Base-by-base conservation (phyloP, 2,797 vertebrate genomes). In the Gephyroberyx darwinii region DNA sequence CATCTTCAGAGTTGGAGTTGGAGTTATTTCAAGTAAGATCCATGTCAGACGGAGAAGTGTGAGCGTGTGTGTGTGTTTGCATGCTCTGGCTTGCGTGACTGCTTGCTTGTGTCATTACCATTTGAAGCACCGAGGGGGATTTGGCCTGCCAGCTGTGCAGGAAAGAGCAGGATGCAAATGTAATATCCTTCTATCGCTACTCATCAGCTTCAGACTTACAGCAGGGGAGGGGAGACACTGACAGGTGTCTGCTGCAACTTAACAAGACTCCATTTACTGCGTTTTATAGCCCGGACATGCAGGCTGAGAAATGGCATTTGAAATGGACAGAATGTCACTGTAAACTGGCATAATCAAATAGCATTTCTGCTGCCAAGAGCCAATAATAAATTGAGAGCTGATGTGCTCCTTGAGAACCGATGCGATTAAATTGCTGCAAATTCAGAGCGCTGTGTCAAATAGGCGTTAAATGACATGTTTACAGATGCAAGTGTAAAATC, bases 101-200 rank as follows among this genome's bases (percentile, higher is more conserved):
- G 48, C 57, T 80, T 69, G n/a, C 71, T 64, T 57, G 47, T 50
- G 73, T 84, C 71, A 84, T 79, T 57, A 55, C 67, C 69, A 70
- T 56, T 57, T 69, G 52, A 64, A 71, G 54, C 59, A 74, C 72
- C 65, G 54, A 57, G 54, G 53, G 81, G 54, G 8, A 6, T 50
- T 47, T 48, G 64, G 45, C 63, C 73, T 71, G 64, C 74, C 87
- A 87, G 84, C 75, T 85, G 83, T 75, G 73, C 65, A 62, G 81
- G 58, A 31, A 43, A 69, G 59, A 78, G 78, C 26, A 37, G 71
- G 60, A 76, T 83, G 75, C 81, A 80, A 77, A 86, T 81, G 71
- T 83, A 88, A 88, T 88, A 81, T 77, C 59, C 53, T 41, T 72
- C 84, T 75, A 81, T 84, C 70, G 70, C 65, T 65, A 58, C 69